phyloP scores from a whole-genome alignment of 2,888 invertebrate species.

The Cheilosia impressa region DNA sequence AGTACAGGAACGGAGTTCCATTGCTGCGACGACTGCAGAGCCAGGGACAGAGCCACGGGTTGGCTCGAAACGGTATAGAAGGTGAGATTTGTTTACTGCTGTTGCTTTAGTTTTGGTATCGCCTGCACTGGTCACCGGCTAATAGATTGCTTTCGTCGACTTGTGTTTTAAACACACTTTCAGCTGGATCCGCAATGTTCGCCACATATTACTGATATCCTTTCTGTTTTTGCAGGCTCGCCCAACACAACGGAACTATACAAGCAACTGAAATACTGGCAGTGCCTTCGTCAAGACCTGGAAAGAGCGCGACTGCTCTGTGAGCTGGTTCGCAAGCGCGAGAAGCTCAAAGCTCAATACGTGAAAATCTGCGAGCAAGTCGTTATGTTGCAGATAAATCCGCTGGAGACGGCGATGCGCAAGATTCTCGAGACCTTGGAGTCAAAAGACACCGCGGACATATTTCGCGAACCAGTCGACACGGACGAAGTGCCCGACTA shows the following conservation, averaged over 20 bases:
- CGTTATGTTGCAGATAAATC: conserved; percentile 91
- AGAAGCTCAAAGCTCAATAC: conserved; percentile 95
- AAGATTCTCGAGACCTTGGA: conserved; percentile 91
- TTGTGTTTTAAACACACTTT: too few relatives aligned
- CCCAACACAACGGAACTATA: conserved; percentile 90
- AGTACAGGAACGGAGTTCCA: conserved; percentile 97
- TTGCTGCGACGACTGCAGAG: conserved; percentile 93
- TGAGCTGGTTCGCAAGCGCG: conserved; percentile 97
- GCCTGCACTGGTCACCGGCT: too few relatives aligned
- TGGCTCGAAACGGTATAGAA: conserved; percentile 86
- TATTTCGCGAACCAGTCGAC: conserved; percentile 97
- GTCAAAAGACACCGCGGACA: conserved; percentile 92
- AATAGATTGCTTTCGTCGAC: too few relatives aligned
- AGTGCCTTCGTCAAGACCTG: conserved; percentile 95
- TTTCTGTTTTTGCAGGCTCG: conserved; percentile 79
- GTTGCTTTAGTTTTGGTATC: neutral
- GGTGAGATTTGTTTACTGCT: conserved; percentile 78
- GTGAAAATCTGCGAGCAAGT: conserved; percentile 92
- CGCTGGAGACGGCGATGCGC: conserved; percentile 91
- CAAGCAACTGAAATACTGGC: conserved; percentile 96
- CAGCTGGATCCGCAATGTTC: too few relatives aligned
- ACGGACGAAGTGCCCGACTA: conserved; percentile 95
- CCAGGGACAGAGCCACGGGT: conserved; percentile 84
- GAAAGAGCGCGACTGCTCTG: conserved; percentile 96
- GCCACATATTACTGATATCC: neutral